A percentile compares a stretch with the other conserved stretches of the same genome.
phyloP scores from a whole-genome alignment of 2,113 vertebrate genomes.

The Dipodomys ordii region DNA sequence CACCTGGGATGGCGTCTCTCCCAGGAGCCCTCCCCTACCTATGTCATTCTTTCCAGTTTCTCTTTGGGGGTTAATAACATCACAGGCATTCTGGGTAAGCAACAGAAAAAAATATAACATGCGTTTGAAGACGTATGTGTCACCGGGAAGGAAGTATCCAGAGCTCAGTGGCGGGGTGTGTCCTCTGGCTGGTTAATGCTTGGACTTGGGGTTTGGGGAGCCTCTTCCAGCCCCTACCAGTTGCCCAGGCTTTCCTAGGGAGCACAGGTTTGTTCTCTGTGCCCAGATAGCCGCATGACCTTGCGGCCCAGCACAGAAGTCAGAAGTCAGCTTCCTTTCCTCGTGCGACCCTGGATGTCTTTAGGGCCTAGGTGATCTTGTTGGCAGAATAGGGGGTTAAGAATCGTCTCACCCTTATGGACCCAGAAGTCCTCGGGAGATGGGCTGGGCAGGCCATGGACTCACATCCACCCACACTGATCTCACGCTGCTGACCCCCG shows the following conservation, averaged over 20 bases:
- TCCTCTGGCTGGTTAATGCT: not conserved
- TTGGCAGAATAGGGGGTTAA: not conserved
- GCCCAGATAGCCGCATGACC: not conserved
- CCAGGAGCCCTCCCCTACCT: not conserved
- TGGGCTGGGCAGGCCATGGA: rapidly evolving
- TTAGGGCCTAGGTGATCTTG: not conserved
- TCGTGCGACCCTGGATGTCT: not conserved
- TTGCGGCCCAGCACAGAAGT: not conserved
- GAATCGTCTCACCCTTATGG: not conserved
- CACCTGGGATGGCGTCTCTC: conserved; percentile 21
- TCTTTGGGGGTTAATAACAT: not conserved
- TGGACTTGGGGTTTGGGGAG: not conserved
- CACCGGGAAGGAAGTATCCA: rapidly evolving
- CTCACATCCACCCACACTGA: no score
- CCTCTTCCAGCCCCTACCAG: not conserved
- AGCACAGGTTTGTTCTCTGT: no score
- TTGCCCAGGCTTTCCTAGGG: no score
- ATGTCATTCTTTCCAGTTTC: not conserved
- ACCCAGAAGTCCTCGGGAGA: not conserved
- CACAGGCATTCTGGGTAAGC: not conserved
- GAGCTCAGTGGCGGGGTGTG: not conserved
- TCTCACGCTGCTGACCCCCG: not conserved
- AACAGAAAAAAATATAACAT: not conserved
- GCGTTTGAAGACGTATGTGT: not conserved
- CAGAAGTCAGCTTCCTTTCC: not conserved